Percentiles rank a stretch among this genome's conserved stretches.
Evolutionary conservation across 2,888 invertebrate genomes (phyloP).

Genomic region (Tortricodes alternella): DNA sequence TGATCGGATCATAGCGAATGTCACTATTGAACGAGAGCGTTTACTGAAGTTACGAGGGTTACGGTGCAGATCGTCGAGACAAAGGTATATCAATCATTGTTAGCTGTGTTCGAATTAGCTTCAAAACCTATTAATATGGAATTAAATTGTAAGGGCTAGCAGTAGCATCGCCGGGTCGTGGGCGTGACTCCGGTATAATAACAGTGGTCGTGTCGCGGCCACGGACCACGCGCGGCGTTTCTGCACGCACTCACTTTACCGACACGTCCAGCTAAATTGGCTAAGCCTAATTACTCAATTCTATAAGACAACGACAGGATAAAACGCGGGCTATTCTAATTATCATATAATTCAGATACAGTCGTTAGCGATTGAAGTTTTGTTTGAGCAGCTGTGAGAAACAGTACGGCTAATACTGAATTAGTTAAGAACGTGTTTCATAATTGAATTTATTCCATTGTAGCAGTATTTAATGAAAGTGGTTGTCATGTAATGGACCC

Average conservation of each 20-base stretch:
- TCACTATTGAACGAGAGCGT: conserved; percentile 65
- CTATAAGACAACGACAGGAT: conserved; percentile 5
- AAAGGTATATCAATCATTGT: conserved; percentile 53
- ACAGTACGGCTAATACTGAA: conserved; percentile 6
- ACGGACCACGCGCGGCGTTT: conserved; percentile 48
- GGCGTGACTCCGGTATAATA: conserved; percentile 40
- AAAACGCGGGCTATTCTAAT: conserved; percentile 4
- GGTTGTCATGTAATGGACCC: background rate
- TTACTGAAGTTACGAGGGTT: conserved; percentile 55
- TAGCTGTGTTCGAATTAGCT: conserved; percentile 31
- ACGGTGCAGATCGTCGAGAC: conserved; percentile 64
- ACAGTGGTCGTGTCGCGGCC: conserved; percentile 36
- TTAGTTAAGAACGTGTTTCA: conserved; percentile 24
- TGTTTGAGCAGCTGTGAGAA: conserved; percentile 23
- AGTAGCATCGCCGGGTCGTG: conserved; percentile 29
- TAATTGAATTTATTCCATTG: conserved; percentile 9
- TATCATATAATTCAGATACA: conserved; percentile 22
- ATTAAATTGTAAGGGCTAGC: conserved; percentile 7
- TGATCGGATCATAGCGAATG: conserved; percentile 61
- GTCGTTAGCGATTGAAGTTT: conserved; percentile 4
- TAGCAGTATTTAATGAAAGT: background rate
- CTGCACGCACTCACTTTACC: conserved; percentile 49
- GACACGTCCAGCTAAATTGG: conserved; percentile 48
- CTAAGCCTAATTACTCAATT: conserved; percentile 29
- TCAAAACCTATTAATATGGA: conserved; percentile 31